Base-by-base conservation (phyloP, 2,113 vertebrate genomes). In the Brachyhypopomus occidentalis region DNA sequence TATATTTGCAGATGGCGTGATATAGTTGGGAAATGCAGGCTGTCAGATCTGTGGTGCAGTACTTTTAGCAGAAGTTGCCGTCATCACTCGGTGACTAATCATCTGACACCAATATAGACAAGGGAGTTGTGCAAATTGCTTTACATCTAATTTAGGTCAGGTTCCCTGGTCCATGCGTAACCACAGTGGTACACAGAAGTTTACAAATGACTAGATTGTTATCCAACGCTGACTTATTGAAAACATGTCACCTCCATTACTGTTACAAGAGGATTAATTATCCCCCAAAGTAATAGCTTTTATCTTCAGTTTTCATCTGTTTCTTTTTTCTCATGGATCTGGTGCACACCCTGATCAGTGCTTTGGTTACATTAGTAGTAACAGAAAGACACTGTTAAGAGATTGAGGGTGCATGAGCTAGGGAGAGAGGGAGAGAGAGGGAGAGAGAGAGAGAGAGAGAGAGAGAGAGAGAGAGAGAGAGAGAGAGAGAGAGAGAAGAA, bases 341-440 rank as follows among this genome's bases (percentile, higher is more conserved):
- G 27, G 4, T 52, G 22, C 38, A 63, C 23, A n/a, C 36, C 12
- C 56, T 66, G 5, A 48, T 77, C 5, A 52, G 23, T 55, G 48
- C 12, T 58, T 78, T 78, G 34, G 20, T 70, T 16, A n/a, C 75
- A 70, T 77, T 22, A 80, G 73, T 20, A 48, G 59, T 36, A 63
- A 72, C 36, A 56, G 59, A 27, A 23, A 52, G 23, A 25, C 59
- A 23, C 45, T 67, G 48, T 19, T 60, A 71, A 30, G 36, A 23
- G 12, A 60, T 17, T 64, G 22, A 52, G 45, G 45, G 12, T 52
- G 45, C 12, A 11, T 52, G 20, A 67, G 71, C 6, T 27, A 77
- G 27, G 36, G 14, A 74, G 6, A 41, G 59, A 73, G 3, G 56
- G 45, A 52, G 45, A 14, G 45, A 52, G 41, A 45, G 41, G 9